Conservation (phyloP, 2,888 invertebrate species). For the Thymelicus sylvestris region DNA sequence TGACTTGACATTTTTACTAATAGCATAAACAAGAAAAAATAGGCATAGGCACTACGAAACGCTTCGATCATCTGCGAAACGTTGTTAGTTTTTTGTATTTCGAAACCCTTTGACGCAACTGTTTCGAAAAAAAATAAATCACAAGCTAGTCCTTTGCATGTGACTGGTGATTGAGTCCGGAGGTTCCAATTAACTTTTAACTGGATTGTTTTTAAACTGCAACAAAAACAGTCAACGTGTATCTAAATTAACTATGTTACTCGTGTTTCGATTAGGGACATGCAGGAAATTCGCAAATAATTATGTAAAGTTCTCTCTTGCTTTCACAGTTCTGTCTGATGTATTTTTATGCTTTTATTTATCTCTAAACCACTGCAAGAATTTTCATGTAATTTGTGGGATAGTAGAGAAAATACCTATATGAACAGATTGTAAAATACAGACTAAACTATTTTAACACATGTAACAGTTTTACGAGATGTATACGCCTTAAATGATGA, state of each 20-base stretch:
- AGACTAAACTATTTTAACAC: too few relatives aligned
- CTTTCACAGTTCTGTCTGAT: too few relatives aligned
- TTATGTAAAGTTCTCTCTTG: too few relatives aligned
- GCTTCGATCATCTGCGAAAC: neutral
- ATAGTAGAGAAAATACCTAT: too few relatives aligned
- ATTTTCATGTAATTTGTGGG: too few relatives aligned
- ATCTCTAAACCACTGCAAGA: too few relatives aligned
- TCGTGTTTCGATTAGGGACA: too few relatives aligned
- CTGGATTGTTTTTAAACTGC: slow-evolving; percentile 57
- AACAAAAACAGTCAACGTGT: slow-evolving; percentile 42
- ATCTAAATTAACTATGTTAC: neutral
- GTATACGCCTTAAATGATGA: too few relatives aligned
- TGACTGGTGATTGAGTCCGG: slow-evolving; percentile 64
- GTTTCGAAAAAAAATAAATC: slow-evolving; percentile 49
- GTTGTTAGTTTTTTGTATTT: slow-evolving; percentile 21
- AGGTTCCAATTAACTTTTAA: slow-evolving; percentile 66
- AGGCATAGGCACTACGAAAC: neutral
- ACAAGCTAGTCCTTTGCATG: slow-evolving; percentile 50
- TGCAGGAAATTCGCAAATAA: too few relatives aligned
- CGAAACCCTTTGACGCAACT: slow-evolving; percentile 33
- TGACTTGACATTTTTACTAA: neutral
- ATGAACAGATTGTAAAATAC: too few relatives aligned
- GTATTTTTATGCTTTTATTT: too few relatives aligned
- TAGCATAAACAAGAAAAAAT: slow-evolving; percentile 4
- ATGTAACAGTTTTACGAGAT: too few relatives aligned